A percentile compares a stretch with the other conserved stretches of the same genome.
Evolutionary conservation across 2,113 vertebrate species (phyloP).

Genomic region (Poeciliopsis turrubarensis): DNA sequence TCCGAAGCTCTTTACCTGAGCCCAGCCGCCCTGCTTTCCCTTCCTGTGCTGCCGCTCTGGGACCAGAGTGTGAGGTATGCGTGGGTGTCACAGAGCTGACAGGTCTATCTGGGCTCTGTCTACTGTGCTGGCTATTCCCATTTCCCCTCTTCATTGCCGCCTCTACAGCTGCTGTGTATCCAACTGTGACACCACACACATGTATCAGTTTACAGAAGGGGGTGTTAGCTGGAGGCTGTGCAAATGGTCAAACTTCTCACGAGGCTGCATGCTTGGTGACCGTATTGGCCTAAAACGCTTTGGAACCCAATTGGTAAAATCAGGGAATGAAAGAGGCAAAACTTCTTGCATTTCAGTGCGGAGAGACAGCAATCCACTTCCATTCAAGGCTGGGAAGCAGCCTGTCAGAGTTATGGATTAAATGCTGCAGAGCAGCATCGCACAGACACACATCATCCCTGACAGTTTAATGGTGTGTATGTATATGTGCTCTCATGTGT

Average conservation of each 20-base stretch:
- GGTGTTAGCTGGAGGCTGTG: constrained; percentile 8
- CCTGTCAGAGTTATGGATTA: constrained; percentile 62
- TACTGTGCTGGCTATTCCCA: constrained; percentile 63
- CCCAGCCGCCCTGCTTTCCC: constrained; percentile 21
- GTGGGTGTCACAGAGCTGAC: constrained; percentile 70
- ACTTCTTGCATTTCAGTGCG: constrained; percentile 22
- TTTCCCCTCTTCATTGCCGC: constrained; percentile 60
- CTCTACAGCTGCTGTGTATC: constrained; percentile 65
- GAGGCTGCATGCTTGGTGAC: constrained; percentile 24
- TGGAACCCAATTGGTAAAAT: constrained; percentile 19
- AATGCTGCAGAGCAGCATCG: constrained; percentile 40
- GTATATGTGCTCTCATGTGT: constrained; percentile 7
- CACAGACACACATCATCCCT: constrained; percentile 27
- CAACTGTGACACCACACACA: constrained; percentile 49
- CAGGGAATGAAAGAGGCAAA: not conserved
- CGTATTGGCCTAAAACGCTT: constrained; percentile 25
- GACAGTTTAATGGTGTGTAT: constrained; percentile 56
- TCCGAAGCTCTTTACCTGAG: constrained; percentile 34
- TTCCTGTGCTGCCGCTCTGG: constrained; percentile 28
- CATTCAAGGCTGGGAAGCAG: constrained; percentile 49
- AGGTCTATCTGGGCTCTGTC: constrained; percentile 76
- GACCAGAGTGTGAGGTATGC: constrained; percentile 66
- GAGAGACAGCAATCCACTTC: constrained; percentile 46
- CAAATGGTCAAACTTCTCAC: constrained; percentile 41
- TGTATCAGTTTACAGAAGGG: constrained; percentile 59